These are phyloP conservation scores for Zonotrichia leucophrys DNA, from an alignment of 2,113 vertebrate genomes.

Conservation along the genomic window DNA sequence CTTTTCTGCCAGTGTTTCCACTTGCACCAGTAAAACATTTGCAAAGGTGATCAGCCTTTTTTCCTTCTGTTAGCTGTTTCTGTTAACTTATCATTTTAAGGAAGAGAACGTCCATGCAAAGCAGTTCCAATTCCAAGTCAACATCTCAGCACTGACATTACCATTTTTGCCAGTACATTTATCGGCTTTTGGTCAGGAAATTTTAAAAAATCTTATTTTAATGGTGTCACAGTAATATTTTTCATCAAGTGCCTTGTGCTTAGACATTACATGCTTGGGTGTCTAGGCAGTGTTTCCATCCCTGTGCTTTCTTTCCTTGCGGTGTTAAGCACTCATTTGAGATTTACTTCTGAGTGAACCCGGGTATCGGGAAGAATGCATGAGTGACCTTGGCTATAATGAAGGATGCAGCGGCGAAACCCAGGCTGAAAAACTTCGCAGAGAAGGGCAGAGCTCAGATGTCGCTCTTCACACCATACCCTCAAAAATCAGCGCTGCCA, in stretches of 20 bases:
- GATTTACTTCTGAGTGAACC: neutral
- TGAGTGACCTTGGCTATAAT: fast-evolving
- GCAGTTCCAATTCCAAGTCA: neutral
- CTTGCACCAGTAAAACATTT: neutral
- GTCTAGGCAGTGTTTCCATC: neutral
- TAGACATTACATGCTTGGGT: neutral
- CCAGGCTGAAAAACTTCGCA: neutral
- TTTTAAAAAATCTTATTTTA: neutral
- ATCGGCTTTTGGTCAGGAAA: neutral
- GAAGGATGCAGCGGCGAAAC: neutral
- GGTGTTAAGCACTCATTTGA: too few species aligned
- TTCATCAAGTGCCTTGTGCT: neutral
- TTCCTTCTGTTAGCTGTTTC: neutral
- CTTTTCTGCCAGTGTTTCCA: neutral
- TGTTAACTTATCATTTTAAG: neutral
- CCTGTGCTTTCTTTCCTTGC: neutral
- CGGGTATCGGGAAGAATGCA: neutral
- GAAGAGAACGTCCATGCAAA: neutral
- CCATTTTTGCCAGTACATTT: neutral
- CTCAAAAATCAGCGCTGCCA: fast-evolving
- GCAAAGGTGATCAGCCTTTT: neutral
- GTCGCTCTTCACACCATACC: fast-evolving
- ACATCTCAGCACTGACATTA: too few species aligned
- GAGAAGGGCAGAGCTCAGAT: fast-evolving
- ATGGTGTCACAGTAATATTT: neutral